Evolutionary conservation across 2,113 vertebrate species (phyloP).

Genomic region (Hassar affinis): DNA sequence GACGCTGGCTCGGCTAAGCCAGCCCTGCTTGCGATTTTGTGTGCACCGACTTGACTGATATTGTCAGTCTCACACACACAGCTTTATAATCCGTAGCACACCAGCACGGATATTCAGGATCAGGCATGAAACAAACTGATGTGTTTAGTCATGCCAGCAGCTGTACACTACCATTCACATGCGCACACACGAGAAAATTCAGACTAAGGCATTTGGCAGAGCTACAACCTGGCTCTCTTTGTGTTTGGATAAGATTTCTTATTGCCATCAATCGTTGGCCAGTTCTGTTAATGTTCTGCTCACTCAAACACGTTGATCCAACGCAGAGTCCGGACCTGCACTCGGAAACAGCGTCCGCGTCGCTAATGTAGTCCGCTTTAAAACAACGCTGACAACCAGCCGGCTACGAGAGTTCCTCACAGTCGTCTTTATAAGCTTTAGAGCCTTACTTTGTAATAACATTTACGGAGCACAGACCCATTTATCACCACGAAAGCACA

Average conservation of each 20-base stretch:
- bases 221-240: slow-evolving; percentile 15
- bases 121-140: slow-evolving; percentile 25
- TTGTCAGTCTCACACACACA: slow-evolving; percentile 4
- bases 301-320: slow-evolving; percentile 30
- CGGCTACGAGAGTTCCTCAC: neutral
- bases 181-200: slow-evolving; percentile 12
- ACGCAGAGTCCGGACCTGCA: slow-evolving; percentile 33
- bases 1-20: neutral
- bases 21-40: neutral
- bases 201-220: slow-evolving; percentile 17
- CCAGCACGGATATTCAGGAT: neutral
- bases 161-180: slow-evolving; percentile 32
- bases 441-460: slow-evolving; percentile 18
- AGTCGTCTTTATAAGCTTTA: slow-evolving; percentile 2
- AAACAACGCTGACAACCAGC: slow-evolving; percentile 8
- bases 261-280: slow-evolving; percentile 13
- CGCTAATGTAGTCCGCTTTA: slow-evolving; percentile 2
- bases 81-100: neutral
- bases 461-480: slow-evolving; percentile 21
- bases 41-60: neutral
- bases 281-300: slow-evolving; percentile 33
- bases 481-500: slow-evolving; percentile 12
- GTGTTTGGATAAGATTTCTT: slow-evolving; percentile 48
- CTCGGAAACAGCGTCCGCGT: neutral
- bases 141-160: neutral